Evolutionary conservation across 2,113 vertebrate species (phyloP).

Genomic region (Chaetorhynchus papuensis): DNA sequence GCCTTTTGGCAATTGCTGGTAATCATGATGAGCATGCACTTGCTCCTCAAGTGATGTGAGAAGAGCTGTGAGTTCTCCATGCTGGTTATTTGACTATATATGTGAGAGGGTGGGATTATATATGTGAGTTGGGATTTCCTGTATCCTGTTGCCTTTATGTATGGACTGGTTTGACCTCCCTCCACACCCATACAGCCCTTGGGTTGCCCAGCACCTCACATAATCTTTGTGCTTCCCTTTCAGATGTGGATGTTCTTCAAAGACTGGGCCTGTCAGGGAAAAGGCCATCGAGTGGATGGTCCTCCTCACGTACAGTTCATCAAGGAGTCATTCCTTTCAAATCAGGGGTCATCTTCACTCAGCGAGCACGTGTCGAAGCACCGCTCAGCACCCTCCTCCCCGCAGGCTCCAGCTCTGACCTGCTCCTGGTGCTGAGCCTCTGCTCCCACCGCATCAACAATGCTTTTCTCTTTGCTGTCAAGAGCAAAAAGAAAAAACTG

Average conservation of each 20-base stretch:
- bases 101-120: neutral
- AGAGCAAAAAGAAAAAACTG: constrained; percentile 84
- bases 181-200: neutral
- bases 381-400: constrained; percentile 80
- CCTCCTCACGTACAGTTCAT: constrained; percentile 64
- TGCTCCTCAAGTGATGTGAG: neutral
- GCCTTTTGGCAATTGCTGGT: neutral
- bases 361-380: constrained; percentile 80
- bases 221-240: neutral
- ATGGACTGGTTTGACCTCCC: neutral
- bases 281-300: constrained; percentile 53
- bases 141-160: neutral
- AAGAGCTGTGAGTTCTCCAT: neutral
- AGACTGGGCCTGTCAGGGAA: constrained; percentile 85
- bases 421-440: constrained; percentile 88
- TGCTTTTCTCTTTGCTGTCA: constrained; percentile 88
- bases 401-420: constrained; percentile 65
- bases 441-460: constrained; percentile 91
- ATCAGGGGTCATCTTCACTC: constrained; percentile 91
- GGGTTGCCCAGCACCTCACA: neutral
- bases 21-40: neutral
- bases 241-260: constrained; percentile 95
- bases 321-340: constrained; percentile 88
- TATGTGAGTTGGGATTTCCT: neutral
- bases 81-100: neutral